Percentiles rank a stretch among this genome's conserved stretches.
phyloP scores from a whole-genome alignment of 64 coral and sea anemone species.

The Acropora yongei region DNA sequence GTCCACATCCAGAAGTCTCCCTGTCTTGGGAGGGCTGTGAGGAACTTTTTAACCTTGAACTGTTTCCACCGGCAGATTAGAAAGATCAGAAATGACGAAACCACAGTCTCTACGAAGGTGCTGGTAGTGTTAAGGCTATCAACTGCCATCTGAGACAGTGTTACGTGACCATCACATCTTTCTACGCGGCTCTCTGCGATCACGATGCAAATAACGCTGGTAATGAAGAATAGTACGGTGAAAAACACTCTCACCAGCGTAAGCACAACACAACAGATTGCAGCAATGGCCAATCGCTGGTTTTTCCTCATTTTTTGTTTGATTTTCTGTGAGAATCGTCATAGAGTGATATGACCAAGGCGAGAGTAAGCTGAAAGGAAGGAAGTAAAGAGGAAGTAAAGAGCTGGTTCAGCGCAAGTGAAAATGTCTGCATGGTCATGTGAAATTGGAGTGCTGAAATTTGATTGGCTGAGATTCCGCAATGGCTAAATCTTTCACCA shows the following conservation, averaged over 20 bases:
- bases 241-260: background rate
- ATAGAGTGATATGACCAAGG: background rate
- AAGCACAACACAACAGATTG: background rate
- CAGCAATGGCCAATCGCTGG: background rate
- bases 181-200: slow-evolving; percentile 16
- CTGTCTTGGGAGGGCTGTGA: slow-evolving; percentile 3
- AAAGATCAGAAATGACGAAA: slow-evolving; percentile 35
- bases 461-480: too few species aligned
- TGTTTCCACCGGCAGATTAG: slow-evolving; percentile 19
- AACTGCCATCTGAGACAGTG: slow-evolving; percentile 5
- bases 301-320: background rate
- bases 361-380: too few species aligned
- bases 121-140: slow-evolving; percentile 25
- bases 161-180: slow-evolving; percentile 21
- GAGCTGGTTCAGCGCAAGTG: too few species aligned
- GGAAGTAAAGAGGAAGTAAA: too few species aligned
- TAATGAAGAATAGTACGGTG: slow-evolving; percentile 6
- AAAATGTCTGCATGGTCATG: too few species aligned
- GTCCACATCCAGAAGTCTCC: slow-evolving; percentile 36
- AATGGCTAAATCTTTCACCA: too few species aligned
- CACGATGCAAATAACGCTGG: slow-evolving; percentile 24
- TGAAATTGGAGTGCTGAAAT: too few species aligned
- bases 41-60: slow-evolving; percentile 12
- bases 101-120: slow-evolving; percentile 26
- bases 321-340: background rate